Percentiles rank a stretch among this genome's conserved stretches.
Conservation (phyloP, 2,113 vertebrate species). For the Malurus elegans region DNA sequence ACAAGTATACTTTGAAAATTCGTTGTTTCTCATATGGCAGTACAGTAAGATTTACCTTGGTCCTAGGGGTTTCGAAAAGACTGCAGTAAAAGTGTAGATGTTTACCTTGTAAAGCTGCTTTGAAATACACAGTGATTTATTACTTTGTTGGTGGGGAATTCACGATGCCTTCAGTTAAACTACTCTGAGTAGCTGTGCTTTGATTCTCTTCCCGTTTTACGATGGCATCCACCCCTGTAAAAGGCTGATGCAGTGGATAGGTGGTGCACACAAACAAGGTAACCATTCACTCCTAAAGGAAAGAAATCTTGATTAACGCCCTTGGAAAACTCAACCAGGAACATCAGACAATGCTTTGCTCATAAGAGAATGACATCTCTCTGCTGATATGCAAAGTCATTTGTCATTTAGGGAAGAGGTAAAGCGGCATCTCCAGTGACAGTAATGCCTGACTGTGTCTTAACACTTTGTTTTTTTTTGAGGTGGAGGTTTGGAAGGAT, state of each 20-base stretch:
- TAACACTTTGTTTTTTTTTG: neutral
- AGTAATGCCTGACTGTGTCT: neutral
- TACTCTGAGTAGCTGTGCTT: neutral
- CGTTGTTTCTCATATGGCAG: neutral
- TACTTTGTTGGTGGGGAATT: neutral
- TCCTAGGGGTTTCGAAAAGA: neutral
- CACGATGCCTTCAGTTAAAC: neutral
- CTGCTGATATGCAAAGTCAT: slow-evolving; percentile 16
- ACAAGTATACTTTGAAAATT: neutral
- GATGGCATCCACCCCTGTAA: neutral
- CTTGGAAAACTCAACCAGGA: slow-evolving; percentile 28
- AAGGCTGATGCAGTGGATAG: neutral
- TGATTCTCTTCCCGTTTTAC: neutral
- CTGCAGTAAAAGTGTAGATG: neutral
- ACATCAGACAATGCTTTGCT: neutral
- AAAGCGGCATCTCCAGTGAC: neutral
- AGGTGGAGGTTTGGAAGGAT: neutral
- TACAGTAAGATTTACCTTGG: neutral
- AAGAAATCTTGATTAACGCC: slow-evolving; percentile 58
- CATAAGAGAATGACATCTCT: neutral
- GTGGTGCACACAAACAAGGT: neutral
- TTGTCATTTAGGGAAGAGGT: neutral
- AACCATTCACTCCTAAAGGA: slow-evolving; percentile 22
- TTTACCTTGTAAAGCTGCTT: neutral
- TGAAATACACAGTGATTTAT: neutral